These are phyloP conservation scores for Archegozetes longisetosus DNA, from an alignment of 1,140 invertebrate genomes.

Conservation along the genomic window DNA sequence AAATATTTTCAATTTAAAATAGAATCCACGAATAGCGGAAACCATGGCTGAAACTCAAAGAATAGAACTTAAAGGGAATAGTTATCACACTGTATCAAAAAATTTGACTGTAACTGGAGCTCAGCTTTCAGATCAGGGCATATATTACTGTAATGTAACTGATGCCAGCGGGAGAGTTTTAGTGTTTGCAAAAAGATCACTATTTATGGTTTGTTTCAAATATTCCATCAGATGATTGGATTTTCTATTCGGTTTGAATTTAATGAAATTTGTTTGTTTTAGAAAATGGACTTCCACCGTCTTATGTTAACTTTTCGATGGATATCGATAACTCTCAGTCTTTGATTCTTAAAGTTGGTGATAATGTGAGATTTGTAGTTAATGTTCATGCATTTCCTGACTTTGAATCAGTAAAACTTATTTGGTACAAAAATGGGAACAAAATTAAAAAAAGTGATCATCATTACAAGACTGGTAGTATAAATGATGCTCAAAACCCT, in stretches of 20 bases:
- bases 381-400: slow-evolving; percentile 17
- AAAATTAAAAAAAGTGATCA: neutral
- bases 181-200: slow-evolving; percentile 10
- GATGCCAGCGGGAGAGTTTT: slow-evolving; percentile 19
- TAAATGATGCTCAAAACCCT: neutral
- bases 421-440: slow-evolving; percentile 18
- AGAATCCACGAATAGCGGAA: slow-evolving; percentile 12
- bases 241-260: neutral
- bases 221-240: neutral
- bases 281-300: slow-evolving; percentile 12
- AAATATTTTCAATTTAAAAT: slow-evolving; percentile 1
- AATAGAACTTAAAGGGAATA: slow-evolving; percentile 5
- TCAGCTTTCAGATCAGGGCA: slow-evolving; percentile 16
- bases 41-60: slow-evolving; percentile 10
- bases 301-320: slow-evolving; percentile 19
- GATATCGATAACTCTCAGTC: slow-evolving; percentile 13
- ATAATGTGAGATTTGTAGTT: slow-evolving; percentile 18
- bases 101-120: slow-evolving; percentile 19
- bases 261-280: neutral
- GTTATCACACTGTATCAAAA: slow-evolving; percentile 17
- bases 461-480: neutral
- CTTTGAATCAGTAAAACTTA: slow-evolving; percentile 10
- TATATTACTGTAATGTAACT: slow-evolving; percentile 19
- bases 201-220: slow-evolving; percentile 16
- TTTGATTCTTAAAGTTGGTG: slow-evolving; percentile 8